These are phyloP conservation scores for Oscheius onirici DNA, from an alignment of 2,888 invertebrate genomes.

Conservation along the genomic window DNA sequence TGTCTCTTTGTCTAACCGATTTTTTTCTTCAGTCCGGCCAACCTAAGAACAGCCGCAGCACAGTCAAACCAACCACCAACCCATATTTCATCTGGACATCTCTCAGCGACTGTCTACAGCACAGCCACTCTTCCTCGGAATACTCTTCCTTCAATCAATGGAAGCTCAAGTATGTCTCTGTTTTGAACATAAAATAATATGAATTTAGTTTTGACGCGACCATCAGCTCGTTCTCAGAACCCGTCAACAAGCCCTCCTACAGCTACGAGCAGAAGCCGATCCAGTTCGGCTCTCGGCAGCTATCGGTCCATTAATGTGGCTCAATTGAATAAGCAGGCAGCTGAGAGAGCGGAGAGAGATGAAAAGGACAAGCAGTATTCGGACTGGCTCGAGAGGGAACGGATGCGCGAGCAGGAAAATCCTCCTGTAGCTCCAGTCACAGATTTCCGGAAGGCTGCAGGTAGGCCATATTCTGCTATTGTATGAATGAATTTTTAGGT, in stretches of 20 bases:
- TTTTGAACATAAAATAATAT: neutral
- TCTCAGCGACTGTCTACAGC: neutral
- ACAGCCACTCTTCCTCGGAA: slow-evolving; percentile 14
- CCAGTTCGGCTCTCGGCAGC: slow-evolving; percentile 18
- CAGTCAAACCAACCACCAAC: neutral
- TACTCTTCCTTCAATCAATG: slow-evolving; percentile 25
- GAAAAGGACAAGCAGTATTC: slow-evolving; percentile 50
- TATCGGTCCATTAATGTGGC: slow-evolving; percentile 32
- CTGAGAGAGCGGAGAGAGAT: slow-evolving; percentile 50
- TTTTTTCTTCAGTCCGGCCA: slow-evolving; percentile 18
- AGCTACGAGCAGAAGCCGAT: slow-evolving; percentile 8
- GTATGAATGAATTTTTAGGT: neutral
- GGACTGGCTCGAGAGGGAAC: slow-evolving; percentile 42
- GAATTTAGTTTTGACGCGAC: neutral
- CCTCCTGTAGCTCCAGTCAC: neutral
- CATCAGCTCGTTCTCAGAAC: slow-evolving; percentile 15
- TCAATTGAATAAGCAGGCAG: slow-evolving; percentile 46
- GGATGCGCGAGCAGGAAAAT: slow-evolving; percentile 22
- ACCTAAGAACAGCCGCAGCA: neutral
- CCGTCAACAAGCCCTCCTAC: slow-evolving; percentile 13
- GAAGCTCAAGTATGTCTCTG: neutral
- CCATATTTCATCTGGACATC: neutral
- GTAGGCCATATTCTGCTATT: neutral
- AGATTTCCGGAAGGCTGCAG: slow-evolving; percentile 26
- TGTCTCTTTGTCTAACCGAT: too few relatives aligned